Evolutionary conservation across 23 tunicate genomes (phyloP).

Genomic region (Ascidia mentula): DNA sequence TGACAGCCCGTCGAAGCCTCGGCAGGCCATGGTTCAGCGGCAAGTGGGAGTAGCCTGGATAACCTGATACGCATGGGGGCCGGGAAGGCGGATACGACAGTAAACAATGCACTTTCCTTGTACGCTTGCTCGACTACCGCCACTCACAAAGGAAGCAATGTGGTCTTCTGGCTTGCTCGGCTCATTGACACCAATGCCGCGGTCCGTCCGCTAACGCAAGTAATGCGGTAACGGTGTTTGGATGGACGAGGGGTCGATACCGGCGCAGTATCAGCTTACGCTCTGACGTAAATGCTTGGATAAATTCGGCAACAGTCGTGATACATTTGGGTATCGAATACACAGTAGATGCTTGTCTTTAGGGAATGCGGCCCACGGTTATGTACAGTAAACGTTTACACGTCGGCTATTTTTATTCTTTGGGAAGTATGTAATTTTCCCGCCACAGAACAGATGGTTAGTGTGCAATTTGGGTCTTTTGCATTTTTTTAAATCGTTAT

Average conservation of each 20-base stretch:
- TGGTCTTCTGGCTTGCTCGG: neutral
- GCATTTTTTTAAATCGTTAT: too few relatives aligned
- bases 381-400: too few relatives aligned
- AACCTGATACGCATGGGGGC: neutral
- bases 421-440: too few relatives aligned
- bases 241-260: neutral
- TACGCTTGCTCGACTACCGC: neutral
- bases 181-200: neutral
- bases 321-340: neutral
- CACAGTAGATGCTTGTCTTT: too few relatives aligned
- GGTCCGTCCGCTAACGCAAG: neutral
- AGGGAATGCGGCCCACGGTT: too few relatives aligned
- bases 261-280: neutral
- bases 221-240: neutral
- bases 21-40: neutral
- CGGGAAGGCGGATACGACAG: neutral
- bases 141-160: neutral
- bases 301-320: neutral
- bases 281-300: neutral
- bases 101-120: constrained; percentile 12
- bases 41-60: neutral
- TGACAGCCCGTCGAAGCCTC: neutral
- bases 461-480: too few relatives aligned
- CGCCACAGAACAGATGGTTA: too few relatives aligned
- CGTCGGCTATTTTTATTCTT: too few relatives aligned